Base-by-base conservation (phyloP, 2,888 invertebrate species). In the Fragum fragum region DNA sequence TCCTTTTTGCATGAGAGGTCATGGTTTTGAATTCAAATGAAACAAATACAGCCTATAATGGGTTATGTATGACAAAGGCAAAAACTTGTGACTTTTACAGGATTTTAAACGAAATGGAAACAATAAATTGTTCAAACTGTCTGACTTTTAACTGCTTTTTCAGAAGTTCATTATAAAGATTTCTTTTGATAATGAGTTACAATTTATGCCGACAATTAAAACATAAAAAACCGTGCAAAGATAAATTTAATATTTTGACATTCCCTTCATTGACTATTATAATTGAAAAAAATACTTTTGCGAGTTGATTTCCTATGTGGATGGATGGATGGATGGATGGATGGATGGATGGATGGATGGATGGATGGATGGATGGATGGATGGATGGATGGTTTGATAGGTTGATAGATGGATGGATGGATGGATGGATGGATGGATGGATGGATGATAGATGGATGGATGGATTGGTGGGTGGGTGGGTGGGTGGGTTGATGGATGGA, bases 91-190 rank as follows among this genome's bases (percentile, higher is more conserved):
- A 66, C 66, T 66, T 66, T 66, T 23, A 66, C 66, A 42, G 39
- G 66, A 42, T 42, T 66, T 66, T 66, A 66, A 66, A 66, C 66
- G 66, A 66, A 66, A 66, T 26, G 42, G 18, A 66, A 66, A 66
- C 42, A 66, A 42, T 66, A 66, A 66, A 42, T 61, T 14, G 32
- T n/a, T 47, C 14, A 47, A 47, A 47, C n/a, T 14, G 47, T 47
- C 47, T 47, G 47, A 47, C 47, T 47, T 47, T 47, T 47, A 47
- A 47, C 47, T 47, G 23, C 23, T 57, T 57, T 57, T 57, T 57
- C n/a, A 57, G 26, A 57, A 57, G 9, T 26, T 5, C 26, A 26
- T 7, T 6, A 57, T 57, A 57, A 57, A 57, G 57, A 26, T 57
- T 57, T 57, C 57, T 57, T 57, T 57, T 57, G 57, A 57, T 57